A percentile compares a stretch with the other conserved stretches of the same genome.
These are phyloP conservation scores for Ptychoptera contaminata DNA, from an alignment of 2,888 invertebrate species.

Conservation along the genomic window DNA sequence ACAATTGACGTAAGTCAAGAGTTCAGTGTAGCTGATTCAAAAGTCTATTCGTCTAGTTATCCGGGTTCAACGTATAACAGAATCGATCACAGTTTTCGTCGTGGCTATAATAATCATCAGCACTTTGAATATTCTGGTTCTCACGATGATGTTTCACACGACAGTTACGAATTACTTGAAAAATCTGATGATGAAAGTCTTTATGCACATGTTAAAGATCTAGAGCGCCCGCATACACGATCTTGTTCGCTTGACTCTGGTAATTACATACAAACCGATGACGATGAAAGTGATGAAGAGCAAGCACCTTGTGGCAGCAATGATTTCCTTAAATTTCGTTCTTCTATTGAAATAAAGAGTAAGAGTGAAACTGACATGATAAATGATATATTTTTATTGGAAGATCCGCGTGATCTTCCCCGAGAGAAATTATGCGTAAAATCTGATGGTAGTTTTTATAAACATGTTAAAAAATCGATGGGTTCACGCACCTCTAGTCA, in stretches of 20 bases:
- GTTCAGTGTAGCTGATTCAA: conserved; percentile 44
- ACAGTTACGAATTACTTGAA: conserved; percentile 73
- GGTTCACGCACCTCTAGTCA: conserved; percentile 52
- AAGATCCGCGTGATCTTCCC: conserved; percentile 58
- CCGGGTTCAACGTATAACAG: conserved; percentile 61
- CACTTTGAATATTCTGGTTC: conserved; percentile 39
- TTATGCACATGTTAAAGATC: conserved; percentile 20
- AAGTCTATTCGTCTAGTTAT: conserved; percentile 73
- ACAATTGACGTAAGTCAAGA: conserved; percentile 55
- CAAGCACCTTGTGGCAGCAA: conserved; percentile 30
- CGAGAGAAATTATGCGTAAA: conserved; percentile 54
- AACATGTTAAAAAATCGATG: conserved; percentile 45
- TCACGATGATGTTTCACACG: conserved; percentile 75
- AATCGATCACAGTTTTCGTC: conserved; percentile 24
- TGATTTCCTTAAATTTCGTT: conserved; percentile 36
- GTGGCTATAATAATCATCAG: conserved; percentile 36
- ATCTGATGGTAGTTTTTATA: conserved; percentile 58
- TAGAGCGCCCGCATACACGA: conserved; percentile 32
- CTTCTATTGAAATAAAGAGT: conserved; percentile 42
- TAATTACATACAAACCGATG: conserved; percentile 60
- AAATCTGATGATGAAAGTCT: conserved; percentile 43
- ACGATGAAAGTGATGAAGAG: conserved; percentile 47
- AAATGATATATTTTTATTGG: conserved; percentile 61
- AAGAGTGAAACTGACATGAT: conserved; percentile 53
- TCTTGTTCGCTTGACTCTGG: conserved; percentile 64